A percentile compares a stretch with the other conserved stretches of the same genome.
These are phyloP conservation scores for Enteromius viviparus DNA, from an alignment of 2,797 vertebrate species.

Conservation along the genomic window DNA sequence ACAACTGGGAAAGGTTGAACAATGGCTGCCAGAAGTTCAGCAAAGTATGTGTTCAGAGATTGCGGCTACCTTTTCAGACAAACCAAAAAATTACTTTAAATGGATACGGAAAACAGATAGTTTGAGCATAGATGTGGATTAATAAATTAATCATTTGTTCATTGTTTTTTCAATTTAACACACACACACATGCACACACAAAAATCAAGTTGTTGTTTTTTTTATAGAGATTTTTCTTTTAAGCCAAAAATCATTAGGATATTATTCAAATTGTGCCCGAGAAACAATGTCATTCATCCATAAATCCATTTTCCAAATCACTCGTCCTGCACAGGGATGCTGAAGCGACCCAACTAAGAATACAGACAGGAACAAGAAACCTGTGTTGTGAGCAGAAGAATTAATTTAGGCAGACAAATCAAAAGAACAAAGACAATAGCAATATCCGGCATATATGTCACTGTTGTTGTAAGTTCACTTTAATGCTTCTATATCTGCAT, in stretches of 20 bases:
- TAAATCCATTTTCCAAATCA: background rate
- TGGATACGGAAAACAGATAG: background rate
- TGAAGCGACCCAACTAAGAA: background rate
- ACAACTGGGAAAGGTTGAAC: constrained; percentile 25
- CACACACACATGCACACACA: no score
- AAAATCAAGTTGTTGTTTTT: background rate
- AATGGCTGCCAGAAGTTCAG: constrained; percentile 15
- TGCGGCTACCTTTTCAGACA: background rate
- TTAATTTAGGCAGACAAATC: background rate
- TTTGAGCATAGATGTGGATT: background rate
- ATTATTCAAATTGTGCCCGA: no score
- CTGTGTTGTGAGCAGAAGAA: background rate
- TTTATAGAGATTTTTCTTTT: no score
- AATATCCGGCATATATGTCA: constrained; percentile 23
- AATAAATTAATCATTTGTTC: background rate
- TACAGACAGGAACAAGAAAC: background rate
- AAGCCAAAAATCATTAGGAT: no score
- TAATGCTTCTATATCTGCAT: constrained; percentile 23
- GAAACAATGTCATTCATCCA: background rate
- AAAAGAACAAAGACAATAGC: constrained; percentile 27
- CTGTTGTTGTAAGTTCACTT: constrained; percentile 38
- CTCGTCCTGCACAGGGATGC: background rate
- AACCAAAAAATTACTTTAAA: background rate
- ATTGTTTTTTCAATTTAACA: background rate
- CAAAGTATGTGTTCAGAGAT: constrained; percentile 5